Base-by-base conservation (phyloP, 2,113 vertebrate species). In the Oreocharis arfaki region DNA sequence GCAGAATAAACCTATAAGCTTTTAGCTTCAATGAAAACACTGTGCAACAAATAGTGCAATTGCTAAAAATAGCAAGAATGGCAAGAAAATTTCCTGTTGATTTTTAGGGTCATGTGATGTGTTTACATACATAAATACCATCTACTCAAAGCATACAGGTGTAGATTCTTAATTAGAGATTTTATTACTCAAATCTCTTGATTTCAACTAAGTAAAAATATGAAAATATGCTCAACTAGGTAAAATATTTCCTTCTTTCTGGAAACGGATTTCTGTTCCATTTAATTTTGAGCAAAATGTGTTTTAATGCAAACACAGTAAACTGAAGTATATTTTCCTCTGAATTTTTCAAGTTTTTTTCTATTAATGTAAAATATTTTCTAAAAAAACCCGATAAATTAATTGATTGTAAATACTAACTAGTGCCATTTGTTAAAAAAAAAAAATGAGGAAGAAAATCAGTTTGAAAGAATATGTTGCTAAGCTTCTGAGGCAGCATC, bases 41-140 rank as follows among this genome's bases (percentile, higher is more conserved):
- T 20, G 11, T 11, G 6, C 30, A 73, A 42, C 1, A 42, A 57
- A 33, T 5, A 61, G 1, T 11, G 2, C 1, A n/a, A 20, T 28
- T 46, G 22, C 5, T 50, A 46, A 95, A 87, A 75, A 46, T 32
- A 0, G 1, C 2, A 28, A 30, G 2, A 57, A 65, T n/a, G 3
- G 1, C 4, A 74, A 70, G 5, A 49, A 49, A 82, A 24, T 14
- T 39, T 16, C 5, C 6, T 4, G 1, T 37, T 44, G 23, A 33
- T 80, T 68, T 49, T 0, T 26, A 37, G 14, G 6, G 7, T 28
- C 4, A 26, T 32, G 3, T 55, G 26, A 28, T 49, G 1, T 28
- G 4, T 11, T 56, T 64, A 28, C 5, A 17, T 26, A 10, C 2
- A 3, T 28, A 55, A 59, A 60, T 46, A 16, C 2, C 2, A 16